Conservation (phyloP, 2,888 invertebrate genomes). For the Perizoma flavofasciatum region DNA sequence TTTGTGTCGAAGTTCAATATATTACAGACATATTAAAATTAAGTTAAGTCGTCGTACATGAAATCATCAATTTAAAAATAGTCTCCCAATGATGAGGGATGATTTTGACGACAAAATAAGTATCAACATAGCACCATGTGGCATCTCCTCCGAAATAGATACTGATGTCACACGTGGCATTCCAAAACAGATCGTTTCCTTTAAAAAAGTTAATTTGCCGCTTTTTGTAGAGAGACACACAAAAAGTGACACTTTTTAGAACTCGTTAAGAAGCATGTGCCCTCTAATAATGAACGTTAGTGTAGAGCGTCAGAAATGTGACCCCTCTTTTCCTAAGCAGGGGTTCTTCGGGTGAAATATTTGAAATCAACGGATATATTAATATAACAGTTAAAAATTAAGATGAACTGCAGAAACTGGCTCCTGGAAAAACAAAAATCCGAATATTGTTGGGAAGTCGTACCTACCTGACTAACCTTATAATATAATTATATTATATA, state of each 20-base stretch:
- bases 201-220: conserved; percentile 82
- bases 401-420: no score
- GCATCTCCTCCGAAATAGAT: conserved; percentile 67
- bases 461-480: no score
- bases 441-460: no score
- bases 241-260: conserved; percentile 76
- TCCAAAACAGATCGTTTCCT: conserved; percentile 82
- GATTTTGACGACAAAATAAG: conserved; percentile 74
- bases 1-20: conserved; percentile 61
- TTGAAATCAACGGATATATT: conserved; percentile 18
- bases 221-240: conserved; percentile 68
- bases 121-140: conserved; percentile 77
- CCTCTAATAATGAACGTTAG: conserved; percentile 71
- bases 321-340: conserved; percentile 69
- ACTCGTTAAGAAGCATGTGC: conserved; percentile 74
- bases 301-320: conserved; percentile 70
- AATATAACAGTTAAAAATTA: no score
- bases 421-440: no score
- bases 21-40: conserved; percentile 73
- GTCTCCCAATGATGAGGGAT: conserved; percentile 71
- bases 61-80: conserved; percentile 78
- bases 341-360: conserved; percentile 41
- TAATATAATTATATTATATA: no score
- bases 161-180: conserved; percentile 77
- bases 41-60: conserved; percentile 65